Conservation (phyloP, 2,113 vertebrate genomes). For the Siniperca chuatsi region DNA sequence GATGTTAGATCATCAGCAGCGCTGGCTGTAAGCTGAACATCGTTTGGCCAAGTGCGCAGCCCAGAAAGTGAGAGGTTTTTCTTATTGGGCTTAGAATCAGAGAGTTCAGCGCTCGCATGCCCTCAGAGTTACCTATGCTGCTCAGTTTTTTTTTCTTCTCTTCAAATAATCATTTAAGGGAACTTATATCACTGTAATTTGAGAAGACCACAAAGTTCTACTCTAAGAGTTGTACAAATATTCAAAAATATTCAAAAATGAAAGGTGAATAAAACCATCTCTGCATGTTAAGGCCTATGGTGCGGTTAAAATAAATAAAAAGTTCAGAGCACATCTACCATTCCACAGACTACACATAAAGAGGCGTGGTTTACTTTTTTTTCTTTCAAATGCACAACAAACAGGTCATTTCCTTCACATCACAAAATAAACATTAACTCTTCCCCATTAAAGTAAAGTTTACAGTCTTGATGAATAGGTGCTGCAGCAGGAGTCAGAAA, state of each 20-base stretch:
- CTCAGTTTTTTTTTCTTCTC: slow-evolving; percentile 13
- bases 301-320: slow-evolving; percentile 41
- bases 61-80: slow-evolving; percentile 40
- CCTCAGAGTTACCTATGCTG: slow-evolving; percentile 28
- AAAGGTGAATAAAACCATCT: slow-evolving; percentile 18
- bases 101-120: slow-evolving; percentile 15
- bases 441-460: slow-evolving; percentile 40
- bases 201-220: neutral
- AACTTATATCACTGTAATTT: slow-evolving; percentile 11
- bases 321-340: neutral
- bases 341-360: slow-evolving; percentile 13
- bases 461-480: slow-evolving; percentile 56
- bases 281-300: neutral
- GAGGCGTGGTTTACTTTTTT: neutral
- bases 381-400: slow-evolving; percentile 17
- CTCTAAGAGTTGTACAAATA: neutral
- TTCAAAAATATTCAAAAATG: neutral
- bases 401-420: slow-evolving; percentile 22
- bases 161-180: slow-evolving; percentile 10
- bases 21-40: slow-evolving; percentile 14
- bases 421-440: slow-evolving; percentile 52
- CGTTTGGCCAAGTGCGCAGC: slow-evolving; percentile 16
- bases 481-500: slow-evolving; percentile 26
- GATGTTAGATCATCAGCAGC: slow-evolving; percentile 33
- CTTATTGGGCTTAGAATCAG: slow-evolving; percentile 40